Evolutionary conservation across 2,113 vertebrate genomes (phyloP).

Genomic region (Oryzias celebensis): DNA sequence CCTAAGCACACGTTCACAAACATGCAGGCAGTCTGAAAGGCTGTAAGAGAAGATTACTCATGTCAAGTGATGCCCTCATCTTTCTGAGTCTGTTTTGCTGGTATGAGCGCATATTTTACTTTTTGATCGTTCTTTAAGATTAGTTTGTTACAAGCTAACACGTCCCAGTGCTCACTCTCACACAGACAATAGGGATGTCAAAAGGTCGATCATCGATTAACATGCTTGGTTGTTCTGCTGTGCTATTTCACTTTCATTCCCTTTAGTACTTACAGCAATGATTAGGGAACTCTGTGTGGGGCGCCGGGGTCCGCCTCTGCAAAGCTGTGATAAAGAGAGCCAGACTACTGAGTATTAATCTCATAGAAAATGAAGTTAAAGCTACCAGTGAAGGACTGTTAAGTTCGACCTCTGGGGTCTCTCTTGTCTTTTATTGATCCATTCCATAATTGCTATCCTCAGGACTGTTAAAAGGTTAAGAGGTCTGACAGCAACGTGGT

Average conservation of each 20-base stretch:
- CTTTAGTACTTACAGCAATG: constrained; percentile 1
- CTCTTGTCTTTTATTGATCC: constrained; percentile 56
- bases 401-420: constrained; percentile 28
- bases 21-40: constrained; percentile 46
- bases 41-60: constrained; percentile 53
- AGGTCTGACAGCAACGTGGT: constrained; percentile 32
- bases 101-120: constrained; percentile 33
- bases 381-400: constrained; percentile 11
- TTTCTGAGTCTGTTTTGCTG: constrained; percentile 35
- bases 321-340: constrained; percentile 8
- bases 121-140: constrained; percentile 66
- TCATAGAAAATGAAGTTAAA: constrained; percentile 33
- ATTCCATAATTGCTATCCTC: constrained; percentile 41
- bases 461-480: constrained; percentile 26
- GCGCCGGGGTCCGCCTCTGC: constrained; percentile 2
- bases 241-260: constrained; percentile 18
- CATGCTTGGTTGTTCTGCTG: constrained; percentile 21
- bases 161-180: constrained; percentile 21
- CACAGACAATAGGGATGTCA: constrained; percentile 16
- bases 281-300: constrained; percentile 10
- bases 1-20: constrained; percentile 21
- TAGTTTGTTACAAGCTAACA: constrained; percentile 43
- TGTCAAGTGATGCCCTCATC: constrained; percentile 28
- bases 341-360: constrained; percentile 31
- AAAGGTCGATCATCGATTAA: constrained; percentile 30